Base-by-base conservation (phyloP, 2,888 invertebrate genomes). In the Phyto melanocephala region DNA sequence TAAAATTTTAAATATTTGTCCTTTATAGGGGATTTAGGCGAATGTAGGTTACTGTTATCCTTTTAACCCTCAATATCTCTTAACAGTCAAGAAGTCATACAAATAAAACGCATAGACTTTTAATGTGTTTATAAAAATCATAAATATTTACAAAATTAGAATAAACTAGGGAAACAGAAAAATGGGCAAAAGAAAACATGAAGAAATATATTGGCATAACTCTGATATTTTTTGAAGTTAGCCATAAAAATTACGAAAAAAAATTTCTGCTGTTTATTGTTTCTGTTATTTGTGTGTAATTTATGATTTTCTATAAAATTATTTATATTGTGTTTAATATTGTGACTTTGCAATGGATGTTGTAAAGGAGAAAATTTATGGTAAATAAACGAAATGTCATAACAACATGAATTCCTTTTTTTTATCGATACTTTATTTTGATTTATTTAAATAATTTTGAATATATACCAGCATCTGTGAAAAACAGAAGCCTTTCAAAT, bases 401-500 rank as follows among this genome's bases (percentile, higher is more conserved):
- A 77, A 60, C 52, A 60, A 60, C 33, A 42, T 62, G 40, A 20
- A 5, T 50, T 17, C 37, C 13, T 35, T n/a, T 17, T 58, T 5
- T 33, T 60, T 60, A 60, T 62, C 52, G 52, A 60, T 40, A 52
- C 37, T 68, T 52, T 47, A 60, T 33, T 52, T 50, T 60, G 47
- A 68, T 76, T 60, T 58, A 67, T 60, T 20, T 67, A 6, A 20
- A 28, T 28, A 28, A 28, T 28, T 28, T 28, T 3, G 6, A 3
- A 5, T 28, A 5, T 5, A 28, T 28, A 50, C 6, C 28, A 28
- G 28, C 28, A 28, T 28, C 28, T 28, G 28, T 6, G 6, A 3
- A 28, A 28, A 28, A 28, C 6, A 28, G 6, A n/a, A 28, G 6
- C 28, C 28, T 28, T 28, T 6, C 4, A 6, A 3, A 28, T 28